Evolutionary conservation across 1,140 invertebrate species (phyloP), one percentile per base, ranked within the genome.

Genomic region (Schlechtendalia chinensis): DNA sequence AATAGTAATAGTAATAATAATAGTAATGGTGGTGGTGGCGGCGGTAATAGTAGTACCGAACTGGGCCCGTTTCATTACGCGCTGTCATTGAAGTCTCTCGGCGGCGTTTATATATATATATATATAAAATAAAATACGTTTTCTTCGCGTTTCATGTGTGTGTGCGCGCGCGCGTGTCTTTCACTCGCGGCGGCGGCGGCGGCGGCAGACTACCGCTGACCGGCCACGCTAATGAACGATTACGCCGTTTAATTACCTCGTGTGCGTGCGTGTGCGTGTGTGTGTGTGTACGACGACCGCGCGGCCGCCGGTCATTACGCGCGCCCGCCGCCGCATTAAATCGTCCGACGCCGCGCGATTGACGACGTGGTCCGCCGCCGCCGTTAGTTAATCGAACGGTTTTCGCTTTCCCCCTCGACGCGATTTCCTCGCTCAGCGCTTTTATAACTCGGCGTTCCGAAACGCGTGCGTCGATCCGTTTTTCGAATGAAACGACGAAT

Each of bases 241-340:
- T 61, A 61, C 24, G 27, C 29, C 58, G 24, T 63, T 32, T 63
- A 63, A 63, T 63, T 63, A 63, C 29, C 19, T 12, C 27, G n/a
- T 58, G n/a, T 22, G 22, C 5, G 32, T 8, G 32, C 32, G 32
- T 3, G 32, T 8, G 17, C 17, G 17, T 10, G n/a, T 22, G 22
- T 1, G 32, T 8, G 32, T 8, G 32, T 3, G 32, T 8, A 5
- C 17, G 17, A 1, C n/a, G n/a, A 27, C 56, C 22, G 8, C 8
- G 19, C 54, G 19, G 19, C 19, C 47, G 47, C 5, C 10, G 22
- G 56, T 59, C 56, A 63, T 63, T n/a, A 63, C 61, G 61, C 61
- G 61, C 19, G 27, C 61, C 17, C 61, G 61, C 27, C 56, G 22
- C 27, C 27, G 61, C 61, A 32, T 63, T 63, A 63, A 39, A 63